Evolutionary conservation across 1,140 invertebrate species (phyloP).

Genomic region (Neotoxoptera formosana): DNA sequence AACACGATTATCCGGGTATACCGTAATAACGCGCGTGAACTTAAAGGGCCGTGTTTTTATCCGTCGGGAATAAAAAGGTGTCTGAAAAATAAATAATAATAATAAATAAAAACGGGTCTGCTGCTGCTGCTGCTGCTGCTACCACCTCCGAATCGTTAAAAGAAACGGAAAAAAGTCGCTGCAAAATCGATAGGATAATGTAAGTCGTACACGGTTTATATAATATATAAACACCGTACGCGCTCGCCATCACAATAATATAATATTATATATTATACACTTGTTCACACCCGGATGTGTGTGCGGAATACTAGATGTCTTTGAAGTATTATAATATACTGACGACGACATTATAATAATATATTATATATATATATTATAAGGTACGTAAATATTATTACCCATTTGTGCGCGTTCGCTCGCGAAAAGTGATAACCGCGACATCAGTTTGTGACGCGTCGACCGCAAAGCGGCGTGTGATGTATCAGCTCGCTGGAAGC

Average conservation of each 20-base stretch:
- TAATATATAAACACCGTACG: neutral
- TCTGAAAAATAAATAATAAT: neutral
- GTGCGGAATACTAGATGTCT: neutral
- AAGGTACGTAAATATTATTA: neutral
- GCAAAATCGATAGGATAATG: neutral
- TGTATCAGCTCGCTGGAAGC: too few species aligned
- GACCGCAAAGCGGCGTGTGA: too few species aligned
- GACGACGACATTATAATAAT: neutral
- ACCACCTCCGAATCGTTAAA: neutral
- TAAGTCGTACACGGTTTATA: neutral
- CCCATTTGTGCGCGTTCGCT: neutral
- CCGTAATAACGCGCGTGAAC: neutral
- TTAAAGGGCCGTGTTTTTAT: neutral
- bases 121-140: too few species aligned
- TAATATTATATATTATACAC: too few species aligned
- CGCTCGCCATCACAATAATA: neutral
- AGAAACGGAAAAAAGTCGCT: neutral
- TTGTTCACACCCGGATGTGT: constrained; percentile 5
- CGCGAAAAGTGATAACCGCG: neutral
- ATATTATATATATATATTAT: too few species aligned
- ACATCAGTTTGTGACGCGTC: neutral
- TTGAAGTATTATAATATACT: neutral
- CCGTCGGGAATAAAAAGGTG: neutral
- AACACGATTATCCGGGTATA: constrained; percentile 23
- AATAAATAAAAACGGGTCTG: neutral